A percentile compares a stretch with the other conserved stretches of the same genome.
phyloP scores from a whole-genome alignment of 2,113 vertebrate species.

The Calypte anna region DNA sequence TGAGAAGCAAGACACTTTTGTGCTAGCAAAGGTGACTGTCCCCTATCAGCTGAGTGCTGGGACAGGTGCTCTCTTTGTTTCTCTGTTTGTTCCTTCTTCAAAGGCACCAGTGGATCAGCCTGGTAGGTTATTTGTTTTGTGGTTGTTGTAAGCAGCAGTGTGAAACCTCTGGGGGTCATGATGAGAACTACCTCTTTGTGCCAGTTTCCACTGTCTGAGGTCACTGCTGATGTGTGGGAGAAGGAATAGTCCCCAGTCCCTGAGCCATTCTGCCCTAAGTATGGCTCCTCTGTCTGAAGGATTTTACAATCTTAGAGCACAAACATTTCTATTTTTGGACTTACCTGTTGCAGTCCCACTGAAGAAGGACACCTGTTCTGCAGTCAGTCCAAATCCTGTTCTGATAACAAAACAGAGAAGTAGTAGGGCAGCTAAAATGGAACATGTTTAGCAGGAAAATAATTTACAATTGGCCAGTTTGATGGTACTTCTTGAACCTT shows the following conservation, averaged over 20 bases:
- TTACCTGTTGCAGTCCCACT: background rate
- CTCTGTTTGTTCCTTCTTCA: no score
- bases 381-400: background rate
- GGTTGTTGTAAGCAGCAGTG: no score
- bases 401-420: background rate
- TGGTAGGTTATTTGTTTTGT: no score
- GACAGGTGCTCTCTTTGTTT: no score
- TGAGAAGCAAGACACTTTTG: background rate
- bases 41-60: no score
- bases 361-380: background rate
- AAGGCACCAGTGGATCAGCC: no score
- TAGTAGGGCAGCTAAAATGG: slow-evolving; percentile 5
- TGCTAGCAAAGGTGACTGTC: no score
- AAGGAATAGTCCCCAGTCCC: no score
- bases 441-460: slow-evolving; percentile 35
- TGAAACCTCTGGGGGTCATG: no score
- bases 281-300: background rate
- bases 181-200: no score
- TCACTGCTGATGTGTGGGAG: no score
- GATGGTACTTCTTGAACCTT: slow-evolving; percentile 55
- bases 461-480: slow-evolving; percentile 3
- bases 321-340: background rate
- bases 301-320: background rate
- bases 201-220: no score
- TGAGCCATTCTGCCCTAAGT: background rate